Base-by-base conservation (phyloP, 2,113 vertebrate genomes). In the Sinocyclocheilus grahami region DNA sequence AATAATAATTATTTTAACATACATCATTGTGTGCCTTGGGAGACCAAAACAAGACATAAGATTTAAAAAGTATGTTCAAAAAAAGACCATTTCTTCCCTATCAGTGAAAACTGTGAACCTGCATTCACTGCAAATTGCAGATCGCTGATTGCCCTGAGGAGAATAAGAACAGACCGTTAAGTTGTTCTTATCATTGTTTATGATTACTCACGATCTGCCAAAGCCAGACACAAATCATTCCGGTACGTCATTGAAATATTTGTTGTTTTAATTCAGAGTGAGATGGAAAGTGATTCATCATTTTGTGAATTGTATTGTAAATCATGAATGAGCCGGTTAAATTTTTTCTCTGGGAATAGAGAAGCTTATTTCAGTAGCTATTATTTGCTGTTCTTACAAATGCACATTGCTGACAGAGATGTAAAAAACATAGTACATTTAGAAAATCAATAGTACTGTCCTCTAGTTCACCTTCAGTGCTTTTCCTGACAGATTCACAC, bases 361-460 rank as follows among this genome's bases (percentile, higher is more conserved):
- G 16, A 55, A 22, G 58, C n/a, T 63, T 4, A 63, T 83, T 71
- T 83, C 65, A 53, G 27, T 33, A 18, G 33, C 30, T 74, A 42
- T 84, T 84, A 16, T 74, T 33, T 24, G 12, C 48, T 74, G 67
- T 39, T 37, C 67, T 72, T 39, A 39, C 60, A 81, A 63, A 46
- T 82, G 7, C 6, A 72, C 33, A 60, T 27, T 72, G 11, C 33
- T 16, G 13, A 82, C 24, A 67, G 39, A 67, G 42, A 82, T 65
- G 42, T 69, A 48, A 82, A 82, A 74, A 67, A 39, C 77, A 5
- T 65, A 30, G 18, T 60, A 33, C 10, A 33, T 37, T 79, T 7
- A 79, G 20, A 79, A 39, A 55, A 83, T 53, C 24, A n/a, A 71
- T 55, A 55, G 20, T 13, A 71, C 5, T 8, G 42, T 22, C 16